Base-by-base conservation (phyloP, 2,113 vertebrate species). In the Donacobius atricapilla region DNA sequence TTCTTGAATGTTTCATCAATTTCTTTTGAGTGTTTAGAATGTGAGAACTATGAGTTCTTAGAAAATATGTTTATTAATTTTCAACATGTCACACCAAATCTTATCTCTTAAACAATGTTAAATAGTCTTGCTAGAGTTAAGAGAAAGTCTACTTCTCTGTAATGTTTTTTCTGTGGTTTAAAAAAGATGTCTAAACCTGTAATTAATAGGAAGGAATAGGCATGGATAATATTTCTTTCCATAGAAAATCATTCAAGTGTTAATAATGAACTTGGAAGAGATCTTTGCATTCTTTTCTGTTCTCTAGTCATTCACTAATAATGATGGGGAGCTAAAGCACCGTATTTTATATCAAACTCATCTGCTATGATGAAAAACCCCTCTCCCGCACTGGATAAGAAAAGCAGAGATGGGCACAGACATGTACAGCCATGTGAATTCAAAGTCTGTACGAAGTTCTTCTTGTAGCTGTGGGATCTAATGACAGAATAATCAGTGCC, bases 401-500 rank as follows among this genome's bases (percentile, higher is more conserved):
- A 76, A 58, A 91, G 18, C 57, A 75, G 93, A 94, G 76, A 40
- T 64, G 42, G 53, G 19, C 63, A n/a, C 66, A 50, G 47, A 23
- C 71, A 58, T 12, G 42, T 27, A n/a, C 57, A 61, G 64, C 71
- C 94, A 39, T 39, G 21, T 72, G 66, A 83, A 79, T 76, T 66
- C 35, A 25, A 81, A 89, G 63, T 87, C 81, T 94, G 5, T 63
- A 33, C 50, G 3, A n/a, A 84, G 64, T 81, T 58, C 68, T 87
- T 76, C 89, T 93, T 86, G 77, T 77, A 73, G 64, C 70, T 94
- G 83, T 63, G 58, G 68, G 64, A 90, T 87, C 89, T 95, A 80
- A 94, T 96, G 95, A 81, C 65, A 83, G 83, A 65, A 89, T 65
- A 88, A 89, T 77, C 65, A 85, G 60, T 91, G 69, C 27, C 87